These are phyloP conservation scores for Leptopilina myrica DNA, from an alignment of 2,888 invertebrate species.

Conservation along the genomic window DNA sequence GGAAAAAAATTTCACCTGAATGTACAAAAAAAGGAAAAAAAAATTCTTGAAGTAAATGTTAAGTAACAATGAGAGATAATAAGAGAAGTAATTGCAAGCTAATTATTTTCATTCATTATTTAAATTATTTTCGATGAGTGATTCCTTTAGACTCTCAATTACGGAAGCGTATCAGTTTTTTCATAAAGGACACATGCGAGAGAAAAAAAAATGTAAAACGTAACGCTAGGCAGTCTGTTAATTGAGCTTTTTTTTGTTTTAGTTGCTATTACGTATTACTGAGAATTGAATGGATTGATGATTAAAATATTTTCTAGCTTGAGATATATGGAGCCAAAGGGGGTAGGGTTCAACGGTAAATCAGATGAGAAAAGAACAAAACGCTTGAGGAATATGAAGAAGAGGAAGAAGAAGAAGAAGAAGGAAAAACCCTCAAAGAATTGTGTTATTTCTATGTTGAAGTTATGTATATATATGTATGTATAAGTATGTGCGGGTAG, in stretches of 20 bases:
- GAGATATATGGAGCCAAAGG: constrained; percentile 18
- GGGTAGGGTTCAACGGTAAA: constrained; percentile 23
- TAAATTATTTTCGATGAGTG: background rate
- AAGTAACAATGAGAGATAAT: background rate
- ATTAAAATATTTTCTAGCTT: constrained; percentile 32
- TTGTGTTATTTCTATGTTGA: constrained; percentile 57
- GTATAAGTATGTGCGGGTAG: constrained; percentile 58
- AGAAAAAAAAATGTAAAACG: constrained; percentile 60
- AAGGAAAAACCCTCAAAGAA: constrained; percentile 48
- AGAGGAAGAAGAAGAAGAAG: background rate
- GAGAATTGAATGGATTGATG: constrained; percentile 54
- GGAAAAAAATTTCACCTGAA: no score
- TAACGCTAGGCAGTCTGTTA: constrained; percentile 60
- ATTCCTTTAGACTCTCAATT: constrained; percentile 8
- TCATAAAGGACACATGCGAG: constrained; percentile 18
- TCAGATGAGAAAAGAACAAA: constrained; percentile 18
- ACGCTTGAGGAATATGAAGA: constrained; percentile 6
- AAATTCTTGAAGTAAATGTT: background rate
- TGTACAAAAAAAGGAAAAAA: no score
- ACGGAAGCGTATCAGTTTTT: constrained; percentile 31
- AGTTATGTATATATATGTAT: background rate
- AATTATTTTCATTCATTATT: constrained; percentile 4
- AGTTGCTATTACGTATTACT: constrained; percentile 54
- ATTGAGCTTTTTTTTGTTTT: constrained; percentile 58
- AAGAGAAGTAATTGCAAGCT: background rate